Percentiles rank a stretch among this genome's conserved stretches.
Evolutionary conservation across 2,113 vertebrate species (phyloP).

Genomic region (Silurus meridionalis): DNA sequence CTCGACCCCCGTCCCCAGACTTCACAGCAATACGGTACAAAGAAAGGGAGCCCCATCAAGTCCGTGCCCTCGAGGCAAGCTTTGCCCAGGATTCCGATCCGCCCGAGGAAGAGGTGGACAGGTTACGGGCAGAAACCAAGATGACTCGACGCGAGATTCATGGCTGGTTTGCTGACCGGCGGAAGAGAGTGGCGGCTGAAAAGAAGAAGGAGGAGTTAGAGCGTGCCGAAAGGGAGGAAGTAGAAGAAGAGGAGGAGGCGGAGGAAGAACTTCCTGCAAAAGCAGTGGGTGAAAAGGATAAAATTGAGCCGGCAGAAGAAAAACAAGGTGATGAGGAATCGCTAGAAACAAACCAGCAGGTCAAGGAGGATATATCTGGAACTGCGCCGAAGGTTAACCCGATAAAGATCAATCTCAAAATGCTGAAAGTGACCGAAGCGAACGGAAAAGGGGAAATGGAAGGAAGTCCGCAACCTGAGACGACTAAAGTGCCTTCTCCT

Average conservation of each 20-base stretch:
- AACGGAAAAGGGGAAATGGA: constrained; percentile 73
- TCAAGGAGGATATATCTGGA: constrained; percentile 70
- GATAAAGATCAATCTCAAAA: constrained; percentile 97
- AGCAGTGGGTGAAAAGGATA: constrained; percentile 56
- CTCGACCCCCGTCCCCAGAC: constrained; percentile 85
- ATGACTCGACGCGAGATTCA: constrained; percentile 98
- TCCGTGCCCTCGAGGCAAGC: constrained; percentile 88
- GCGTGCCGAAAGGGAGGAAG: constrained; percentile 67
- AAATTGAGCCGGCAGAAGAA: constrained; percentile 44
- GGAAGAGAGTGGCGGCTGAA: constrained; percentile 79
- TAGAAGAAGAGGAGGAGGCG: constrained; percentile 54
- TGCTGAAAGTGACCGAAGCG: constrained; percentile 90
- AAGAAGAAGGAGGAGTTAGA: constrained; percentile 77
- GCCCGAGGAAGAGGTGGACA: constrained; percentile 85
- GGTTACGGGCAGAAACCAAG: constrained; percentile 88
- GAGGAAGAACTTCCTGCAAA: constrained; percentile 58
- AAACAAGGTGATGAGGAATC: constrained; percentile 57
- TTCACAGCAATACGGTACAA: constrained; percentile 93
- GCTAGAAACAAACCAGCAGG: constrained; percentile 56
- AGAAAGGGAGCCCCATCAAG: constrained; percentile 90
- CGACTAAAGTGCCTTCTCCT: constrained; percentile 54
- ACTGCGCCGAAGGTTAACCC: constrained; percentile 89
- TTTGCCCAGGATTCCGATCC: constrained; percentile 84
- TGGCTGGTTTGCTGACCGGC: constrained; percentile 90
- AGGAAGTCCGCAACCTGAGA: constrained; percentile 59